A percentile compares a stretch with the other conserved stretches of the same genome.
These are phyloP conservation scores for Falco biarmicus DNA, from an alignment of 2,797 vertebrate genomes.

Conservation along the genomic window DNA sequence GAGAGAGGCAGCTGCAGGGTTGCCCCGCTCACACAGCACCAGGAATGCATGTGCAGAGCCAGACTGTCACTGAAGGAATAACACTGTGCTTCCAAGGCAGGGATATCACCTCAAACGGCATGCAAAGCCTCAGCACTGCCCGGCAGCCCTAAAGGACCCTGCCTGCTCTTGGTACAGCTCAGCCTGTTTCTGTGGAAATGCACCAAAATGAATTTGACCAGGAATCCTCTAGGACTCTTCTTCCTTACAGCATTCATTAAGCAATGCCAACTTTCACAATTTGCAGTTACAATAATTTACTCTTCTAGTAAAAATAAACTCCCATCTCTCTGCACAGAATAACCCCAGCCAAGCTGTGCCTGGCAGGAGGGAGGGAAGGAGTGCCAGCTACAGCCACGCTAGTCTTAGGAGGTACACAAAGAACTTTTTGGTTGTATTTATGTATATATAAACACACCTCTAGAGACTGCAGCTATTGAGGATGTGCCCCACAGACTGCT, in stretches of 20 bases:
- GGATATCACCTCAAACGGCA: neutral
- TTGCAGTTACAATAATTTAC: neutral
- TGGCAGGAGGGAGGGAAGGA: neutral
- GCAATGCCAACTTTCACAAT: neutral
- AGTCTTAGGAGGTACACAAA: neutral
- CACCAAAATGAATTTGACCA: neutral
- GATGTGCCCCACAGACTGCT: neutral
- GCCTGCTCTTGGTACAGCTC: neutral
- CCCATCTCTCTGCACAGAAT: neutral
- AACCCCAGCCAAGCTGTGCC: rapidly evolving
- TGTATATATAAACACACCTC: neutral
- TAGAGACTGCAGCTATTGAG: neutral
- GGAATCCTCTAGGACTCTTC: neutral
- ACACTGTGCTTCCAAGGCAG: neutral
- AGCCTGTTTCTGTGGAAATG: neutral
- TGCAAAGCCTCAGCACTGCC: neutral
- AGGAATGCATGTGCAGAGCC: neutral
- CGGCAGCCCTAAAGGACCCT: neutral
- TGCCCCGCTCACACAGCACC: neutral
- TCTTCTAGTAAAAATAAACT: neutral
- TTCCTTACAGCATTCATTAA: neutral
- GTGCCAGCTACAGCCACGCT: neutral
- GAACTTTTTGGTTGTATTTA: neutral
- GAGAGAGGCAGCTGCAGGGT: neutral
- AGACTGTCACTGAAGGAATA: neutral